Evolutionary conservation across 2,888 invertebrate genomes (phyloP).

Genomic region (Scaptomyza parva): DNA sequence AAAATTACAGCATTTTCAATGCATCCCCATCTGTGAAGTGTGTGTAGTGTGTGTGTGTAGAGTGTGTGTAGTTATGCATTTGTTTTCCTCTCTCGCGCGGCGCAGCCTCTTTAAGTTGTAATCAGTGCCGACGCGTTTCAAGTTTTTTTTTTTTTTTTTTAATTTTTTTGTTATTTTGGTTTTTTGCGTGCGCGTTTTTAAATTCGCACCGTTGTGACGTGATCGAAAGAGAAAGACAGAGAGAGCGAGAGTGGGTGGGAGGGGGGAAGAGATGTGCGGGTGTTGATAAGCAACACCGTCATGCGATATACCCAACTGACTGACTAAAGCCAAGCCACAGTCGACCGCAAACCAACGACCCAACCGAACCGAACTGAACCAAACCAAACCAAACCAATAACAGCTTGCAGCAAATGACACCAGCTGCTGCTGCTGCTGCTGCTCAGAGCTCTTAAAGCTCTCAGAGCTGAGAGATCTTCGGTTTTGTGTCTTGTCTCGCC

Average conservation of each 20-base stretch:
- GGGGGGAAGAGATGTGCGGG: neutral
- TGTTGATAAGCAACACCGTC: slow-evolving; percentile 58
- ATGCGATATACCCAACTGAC: slow-evolving; percentile 41
- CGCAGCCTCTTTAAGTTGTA: slow-evolving; percentile 18
- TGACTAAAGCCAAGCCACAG: slow-evolving; percentile 21
- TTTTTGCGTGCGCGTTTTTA: slow-evolving; percentile 41
- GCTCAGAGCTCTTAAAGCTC: slow-evolving; percentile 7
- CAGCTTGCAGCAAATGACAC: slow-evolving; percentile 35
- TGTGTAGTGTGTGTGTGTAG: too few relatives aligned
- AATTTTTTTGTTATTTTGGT: too few relatives aligned
- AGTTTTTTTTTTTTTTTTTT: slow-evolving; percentile 13
- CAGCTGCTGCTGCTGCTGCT: too few relatives aligned
- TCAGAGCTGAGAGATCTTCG: slow-evolving; percentile 20
- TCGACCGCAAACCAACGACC: slow-evolving; percentile 4
- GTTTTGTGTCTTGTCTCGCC: neutral
- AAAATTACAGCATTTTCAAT: slow-evolving; percentile 56
- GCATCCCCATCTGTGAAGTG: slow-evolving; percentile 34
- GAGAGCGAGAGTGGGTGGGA: neutral
- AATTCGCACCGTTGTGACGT: slow-evolving; percentile 30
- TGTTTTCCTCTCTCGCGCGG: neutral
- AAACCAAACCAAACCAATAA: slow-evolving; percentile 4
- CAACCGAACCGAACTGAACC: neutral
- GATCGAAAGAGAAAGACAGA: neutral
- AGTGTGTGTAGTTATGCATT: slow-evolving; percentile 17
- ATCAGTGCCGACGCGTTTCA: slow-evolving; percentile 32